Evolutionary conservation across 2,797 vertebrate species (phyloP), one percentile per base, ranked within the genome.

Genomic region (Brotula barbata): DNA sequence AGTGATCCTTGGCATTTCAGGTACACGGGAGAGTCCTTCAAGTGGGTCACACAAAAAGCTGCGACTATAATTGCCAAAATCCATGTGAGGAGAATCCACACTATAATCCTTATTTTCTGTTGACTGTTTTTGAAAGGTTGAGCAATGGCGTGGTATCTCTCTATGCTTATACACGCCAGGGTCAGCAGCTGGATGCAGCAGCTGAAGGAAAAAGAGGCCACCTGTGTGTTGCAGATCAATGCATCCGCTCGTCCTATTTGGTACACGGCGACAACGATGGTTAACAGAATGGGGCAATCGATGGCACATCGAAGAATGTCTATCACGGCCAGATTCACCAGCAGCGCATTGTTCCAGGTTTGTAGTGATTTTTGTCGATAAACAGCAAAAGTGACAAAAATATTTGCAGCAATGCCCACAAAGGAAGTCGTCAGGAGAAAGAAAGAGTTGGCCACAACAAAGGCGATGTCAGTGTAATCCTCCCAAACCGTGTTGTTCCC

Each of bases 151-250:
- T 89, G 89, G 68, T 92, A 84, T 25, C 91, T 67, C 70, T 93
- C 91, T 1, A 78, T 88, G 10, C 91, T 90, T 57, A 93, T 92
- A 46, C 87, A 88, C 8, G 89, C 89, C 65, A 92, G 59, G 0
- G 90, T 92, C 28, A 91, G 62, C 53, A 93, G 56, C 70, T 93
- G 91, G 17, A 91, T 75, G 45, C 89, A 90, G 78, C 90, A 91
- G 78, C 85, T 85, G 71, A 93, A 86, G 6, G 87, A 91, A 74
- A 91, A 92, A 9, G 76, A 86, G 15, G 68, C 81, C 20, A 86
- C 70, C 59, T 93, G 92, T 2, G 69, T 39, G 5, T 89, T 71
- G 41, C 92, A 93, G 64, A 91, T 39, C 13, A 76, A 2, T 23
- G 13, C 6, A 15, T 85, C 76, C 22, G 66, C 60, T 2, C 60